Evolutionary conservation across 2,797 vertebrate species (phyloP), one percentile per base, ranked within the genome.

Genomic region (Psittacula derbiana): DNA sequence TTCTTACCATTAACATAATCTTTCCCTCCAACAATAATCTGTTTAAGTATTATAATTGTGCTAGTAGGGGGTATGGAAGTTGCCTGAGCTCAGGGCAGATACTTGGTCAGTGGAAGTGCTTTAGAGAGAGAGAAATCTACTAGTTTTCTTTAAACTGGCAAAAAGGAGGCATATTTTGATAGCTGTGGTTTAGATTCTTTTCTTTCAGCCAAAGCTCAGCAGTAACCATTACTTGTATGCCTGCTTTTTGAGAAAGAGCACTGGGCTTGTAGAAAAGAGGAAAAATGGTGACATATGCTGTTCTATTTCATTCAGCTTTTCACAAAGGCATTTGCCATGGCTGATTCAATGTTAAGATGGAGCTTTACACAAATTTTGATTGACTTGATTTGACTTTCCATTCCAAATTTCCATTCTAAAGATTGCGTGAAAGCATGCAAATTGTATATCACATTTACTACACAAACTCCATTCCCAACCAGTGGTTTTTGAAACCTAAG

Each of bases 1-100:
- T 65, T 80, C 57, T 67, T 69, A n/a, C 31, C 23, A 5, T 40
- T 43, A 41, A 20, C 0, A 0, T 25, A 8, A 31, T 38, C 12
- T 64, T 89, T 73, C 21, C 52, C 33, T 74, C 23, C 25, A 58
- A 23, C 53, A 57, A 11, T 4, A 60, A 60, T 73, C 40, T 53
- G 18, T 62, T 43, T 6, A 57, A 25, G 40, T 49, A 6, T 69
- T 74, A 7, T 40, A 69, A 11, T 16, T 74, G n/a, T 28, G 33
- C 69, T 31, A 57, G 19, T 23, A 44, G 40, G 33, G 79, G 52
- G 38, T 4, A 21, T 21, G 53, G 28, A 41, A 53, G 30, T 31
- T 76, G 17, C 62, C 12, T 0, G 1, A 23, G 5, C 24, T 74
- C 53, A 44, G 31, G 25, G 38, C 25, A 50, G 50, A 7, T 33